Percentiles rank a stretch among this genome's conserved stretches.
Conservation (phyloP, 2,888 invertebrate species). For the Dasypogon diadema region DNA sequence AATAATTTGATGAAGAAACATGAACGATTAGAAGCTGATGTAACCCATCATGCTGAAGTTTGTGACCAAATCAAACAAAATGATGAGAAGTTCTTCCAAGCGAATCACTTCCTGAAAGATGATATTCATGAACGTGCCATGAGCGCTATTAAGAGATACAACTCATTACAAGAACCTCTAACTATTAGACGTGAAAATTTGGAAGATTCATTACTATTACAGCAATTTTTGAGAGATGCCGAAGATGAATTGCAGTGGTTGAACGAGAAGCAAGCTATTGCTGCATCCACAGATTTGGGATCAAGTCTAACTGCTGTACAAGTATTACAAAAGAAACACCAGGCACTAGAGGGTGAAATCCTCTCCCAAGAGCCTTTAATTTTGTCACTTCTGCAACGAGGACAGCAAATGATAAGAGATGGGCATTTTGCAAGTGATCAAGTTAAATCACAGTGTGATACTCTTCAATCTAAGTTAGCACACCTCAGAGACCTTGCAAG, state of each 20-base stretch:
- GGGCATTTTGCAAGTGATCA: constrained; percentile 87
- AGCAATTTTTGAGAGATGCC: constrained; percentile 91
- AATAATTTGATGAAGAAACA: constrained; percentile 85
- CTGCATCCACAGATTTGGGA: constrained; percentile 79
- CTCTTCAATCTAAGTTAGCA: constrained; percentile 77
- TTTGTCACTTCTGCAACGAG: constrained; percentile 78
- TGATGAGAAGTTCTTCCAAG: constrained; percentile 81
- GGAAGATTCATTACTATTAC: constrained; percentile 88
- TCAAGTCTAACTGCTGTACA: constrained; percentile 80
- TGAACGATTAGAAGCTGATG: constrained; percentile 86
- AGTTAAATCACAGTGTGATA: constrained; percentile 71
- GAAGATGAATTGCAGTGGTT: constrained; percentile 95
- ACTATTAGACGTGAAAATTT: constrained; percentile 92
- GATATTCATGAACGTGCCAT: constrained; percentile 84
- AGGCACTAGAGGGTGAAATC: constrained; percentile 89
- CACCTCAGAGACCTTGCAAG: constrained; percentile 80
- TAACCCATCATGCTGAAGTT: constrained; percentile 84
- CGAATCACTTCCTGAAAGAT: constrained; percentile 89
- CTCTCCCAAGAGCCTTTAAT: constrained; percentile 87
- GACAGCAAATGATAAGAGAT: constrained; percentile 82
- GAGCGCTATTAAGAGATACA: constrained; percentile 77
- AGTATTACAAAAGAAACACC: constrained; percentile 92
- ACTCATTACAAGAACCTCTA: constrained; percentile 88
- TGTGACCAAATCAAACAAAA: constrained; percentile 84
- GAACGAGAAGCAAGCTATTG: constrained; percentile 79